These are phyloP conservation scores for Melipona quadrifasciata DNA, from an alignment of 1,140 invertebrate species.

Conservation along the genomic window DNA sequence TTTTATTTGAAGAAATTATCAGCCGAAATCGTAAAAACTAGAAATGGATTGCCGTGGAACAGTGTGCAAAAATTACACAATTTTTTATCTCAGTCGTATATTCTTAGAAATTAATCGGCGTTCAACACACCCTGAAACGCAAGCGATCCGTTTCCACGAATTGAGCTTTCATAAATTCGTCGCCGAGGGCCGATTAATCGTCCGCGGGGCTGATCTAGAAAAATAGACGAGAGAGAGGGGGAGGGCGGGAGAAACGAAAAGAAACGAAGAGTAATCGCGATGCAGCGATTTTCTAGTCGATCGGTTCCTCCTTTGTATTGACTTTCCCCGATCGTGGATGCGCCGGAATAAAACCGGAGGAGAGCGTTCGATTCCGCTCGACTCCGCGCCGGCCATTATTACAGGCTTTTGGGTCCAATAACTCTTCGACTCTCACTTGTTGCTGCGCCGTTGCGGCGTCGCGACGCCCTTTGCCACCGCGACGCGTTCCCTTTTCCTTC, in stretches of 20 bases:
- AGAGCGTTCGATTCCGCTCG: slow-evolving; percentile 11
- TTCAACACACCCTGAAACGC: not conserved
- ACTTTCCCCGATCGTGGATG: slow-evolving; percentile 42
- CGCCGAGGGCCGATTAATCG: not conserved
- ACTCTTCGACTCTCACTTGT: slow-evolving; percentile 52
- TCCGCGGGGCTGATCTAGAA: not conserved
- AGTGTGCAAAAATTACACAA: too few species aligned
- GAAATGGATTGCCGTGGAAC: too few species aligned
- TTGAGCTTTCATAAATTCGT: not conserved
- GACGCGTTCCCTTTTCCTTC: slow-evolving; percentile 3
- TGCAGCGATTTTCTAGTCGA: slow-evolving; percentile 34
- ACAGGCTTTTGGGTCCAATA: slow-evolving; percentile 54
- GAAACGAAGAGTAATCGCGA: not conserved
- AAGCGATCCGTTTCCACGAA: not conserved
- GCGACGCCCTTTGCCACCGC: slow-evolving; percentile 20
- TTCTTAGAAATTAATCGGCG: too few species aligned
- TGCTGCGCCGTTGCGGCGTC: slow-evolving; percentile 24
- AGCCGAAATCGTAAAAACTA: too few species aligned
- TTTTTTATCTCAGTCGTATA: too few species aligned
- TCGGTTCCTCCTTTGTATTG: slow-evolving; percentile 12
- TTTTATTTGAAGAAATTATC: too few species aligned
- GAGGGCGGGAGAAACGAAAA: not conserved
- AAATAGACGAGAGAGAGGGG: not conserved
- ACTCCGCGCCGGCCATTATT: slow-evolving; percentile 45
- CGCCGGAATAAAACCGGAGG: slow-evolving; percentile 35